Base-by-base conservation (phyloP, 2,888 invertebrate species). In the Cryptus armator region DNA sequence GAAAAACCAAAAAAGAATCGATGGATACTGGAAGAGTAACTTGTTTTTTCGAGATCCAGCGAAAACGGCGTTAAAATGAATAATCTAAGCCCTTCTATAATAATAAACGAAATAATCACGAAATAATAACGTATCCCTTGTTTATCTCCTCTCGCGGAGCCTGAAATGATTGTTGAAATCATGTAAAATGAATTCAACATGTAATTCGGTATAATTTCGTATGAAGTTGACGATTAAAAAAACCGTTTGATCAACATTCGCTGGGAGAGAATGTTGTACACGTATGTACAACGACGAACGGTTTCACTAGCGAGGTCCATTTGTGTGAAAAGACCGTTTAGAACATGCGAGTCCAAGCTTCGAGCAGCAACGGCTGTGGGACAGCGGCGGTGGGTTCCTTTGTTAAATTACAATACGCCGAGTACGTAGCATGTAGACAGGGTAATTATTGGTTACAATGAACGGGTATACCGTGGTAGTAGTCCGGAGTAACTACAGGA, bases 371-470 rank as follows among this genome's bases (percentile, higher is more conserved):
- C 79, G 83, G 83, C 72, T 84, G 46, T 82, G 82, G 70, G 82
- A 48, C 66, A 82, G 75, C 66, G 82, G 74, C 84, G 84, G 78
- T 82, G 85, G 85, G 81, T 87, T 87, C 91, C 88, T 91, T 92
- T 91, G 91, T 91, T 91, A 91, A 92, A 91, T 91, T 91, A 92
- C 91, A 91, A 92, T 91, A 90, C 90, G 81, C 77, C 84, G 86
- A 85, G 87, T 85, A 88, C 87, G 86, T 86, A 88, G 88, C 87
- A 82, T 86, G 86, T 90, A 90, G 92, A 90, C 90, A 87, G 88
- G 86, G 90, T 92, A 92, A 92, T 92, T 92, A 91, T 91, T 91
- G 90, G 91, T 91, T 91, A 90, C 90, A 90, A 89, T 90, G 89
- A 90, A 89, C 87, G 87, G 85, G 86, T 85, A 79, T 76, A 82